Conservation (phyloP, 2,113 vertebrate genomes). For the Myxocyprinus asiaticus region DNA sequence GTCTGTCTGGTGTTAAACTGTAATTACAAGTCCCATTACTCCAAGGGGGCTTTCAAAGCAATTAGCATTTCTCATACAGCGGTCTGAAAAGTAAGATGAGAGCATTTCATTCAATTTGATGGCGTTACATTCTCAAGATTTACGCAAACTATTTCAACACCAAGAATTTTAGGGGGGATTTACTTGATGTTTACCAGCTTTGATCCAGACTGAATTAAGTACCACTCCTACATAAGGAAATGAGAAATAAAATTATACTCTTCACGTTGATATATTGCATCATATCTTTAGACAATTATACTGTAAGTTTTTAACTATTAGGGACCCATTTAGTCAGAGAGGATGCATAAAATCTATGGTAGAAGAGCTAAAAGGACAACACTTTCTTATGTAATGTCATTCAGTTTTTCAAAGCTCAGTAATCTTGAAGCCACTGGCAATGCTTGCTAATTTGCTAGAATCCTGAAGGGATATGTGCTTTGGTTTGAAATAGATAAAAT, state of each 20-base stretch:
- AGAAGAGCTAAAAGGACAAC: conserved; percentile 19
- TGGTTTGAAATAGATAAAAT: conserved; percentile 5
- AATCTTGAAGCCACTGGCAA: conserved; percentile 27
- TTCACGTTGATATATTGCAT: not conserved
- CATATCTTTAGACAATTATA: conserved; percentile 17
- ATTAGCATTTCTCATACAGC: conserved; percentile 58
- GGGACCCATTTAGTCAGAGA: conserved; percentile 2
- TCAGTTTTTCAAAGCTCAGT: conserved; percentile 17
- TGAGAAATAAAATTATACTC: conserved; percentile 25
- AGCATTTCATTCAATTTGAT: conserved; percentile 52
- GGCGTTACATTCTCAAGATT: conserved; percentile 37
- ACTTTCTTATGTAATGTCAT: conserved; percentile 23
- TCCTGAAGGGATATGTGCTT: not conserved
- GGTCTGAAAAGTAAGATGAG: conserved; percentile 51
- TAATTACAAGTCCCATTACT: conserved; percentile 65
- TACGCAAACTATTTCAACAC: conserved; percentile 1
- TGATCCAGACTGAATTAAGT: conserved; percentile 23
- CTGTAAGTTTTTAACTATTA: not conserved
- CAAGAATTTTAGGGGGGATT: conserved; percentile 9
- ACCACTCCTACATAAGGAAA: not conserved
- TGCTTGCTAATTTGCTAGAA: conserved; percentile 25
- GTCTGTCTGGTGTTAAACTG: conserved; percentile 57
- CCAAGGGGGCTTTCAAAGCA: conserved; percentile 58
- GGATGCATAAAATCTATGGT: not conserved
- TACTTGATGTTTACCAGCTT: conserved; percentile 43